Percentiles rank a stretch among this genome's conserved stretches.
Conservation (phyloP, 2,113 vertebrate species). For the Peromyscus polionotus region DNA sequence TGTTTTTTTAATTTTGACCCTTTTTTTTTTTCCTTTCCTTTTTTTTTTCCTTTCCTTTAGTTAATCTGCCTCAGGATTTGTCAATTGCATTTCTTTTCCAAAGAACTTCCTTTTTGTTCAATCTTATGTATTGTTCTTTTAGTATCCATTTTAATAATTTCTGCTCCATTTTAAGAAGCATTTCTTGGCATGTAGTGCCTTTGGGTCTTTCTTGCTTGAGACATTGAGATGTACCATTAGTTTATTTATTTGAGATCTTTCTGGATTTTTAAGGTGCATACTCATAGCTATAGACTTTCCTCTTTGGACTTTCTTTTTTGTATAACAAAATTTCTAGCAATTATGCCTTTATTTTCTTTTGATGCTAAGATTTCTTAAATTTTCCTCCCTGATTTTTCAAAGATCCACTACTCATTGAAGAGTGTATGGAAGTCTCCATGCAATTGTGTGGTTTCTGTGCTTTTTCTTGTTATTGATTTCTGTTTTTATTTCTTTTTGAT, state of each 20-base stretch:
- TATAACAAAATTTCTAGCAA: neutral
- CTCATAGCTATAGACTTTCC: too few relatives aligned
- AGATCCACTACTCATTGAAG: neutral
- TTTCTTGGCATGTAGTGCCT: neutral
- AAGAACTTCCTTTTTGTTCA: neutral
- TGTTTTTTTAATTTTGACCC: neutral
- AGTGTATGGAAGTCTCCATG: neutral
- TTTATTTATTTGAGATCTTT: neutral
- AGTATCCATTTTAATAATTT: neutral
- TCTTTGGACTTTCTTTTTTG: neutral
- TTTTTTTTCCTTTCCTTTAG: neutral
- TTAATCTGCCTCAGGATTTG: neutral
- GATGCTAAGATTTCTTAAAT: too few relatives aligned
- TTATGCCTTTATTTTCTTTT: neutral
- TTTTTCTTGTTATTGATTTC: neutral
- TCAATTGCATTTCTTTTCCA: neutral
- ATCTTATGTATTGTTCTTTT: neutral
- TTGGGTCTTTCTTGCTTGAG: neutral
- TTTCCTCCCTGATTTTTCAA: neutral
- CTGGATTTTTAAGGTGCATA: neutral
- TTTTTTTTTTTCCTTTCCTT: neutral
- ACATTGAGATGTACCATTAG: neutral
- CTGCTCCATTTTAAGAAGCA: neutral
- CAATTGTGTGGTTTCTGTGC: neutral
- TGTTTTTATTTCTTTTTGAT: neutral